A percentile compares a stretch with the other conserved stretches of the same genome.
These are phyloP conservation scores for Cyprinodon variegatus DNA, from an alignment of 2,113 vertebrate species.

Conservation along the genomic window DNA sequence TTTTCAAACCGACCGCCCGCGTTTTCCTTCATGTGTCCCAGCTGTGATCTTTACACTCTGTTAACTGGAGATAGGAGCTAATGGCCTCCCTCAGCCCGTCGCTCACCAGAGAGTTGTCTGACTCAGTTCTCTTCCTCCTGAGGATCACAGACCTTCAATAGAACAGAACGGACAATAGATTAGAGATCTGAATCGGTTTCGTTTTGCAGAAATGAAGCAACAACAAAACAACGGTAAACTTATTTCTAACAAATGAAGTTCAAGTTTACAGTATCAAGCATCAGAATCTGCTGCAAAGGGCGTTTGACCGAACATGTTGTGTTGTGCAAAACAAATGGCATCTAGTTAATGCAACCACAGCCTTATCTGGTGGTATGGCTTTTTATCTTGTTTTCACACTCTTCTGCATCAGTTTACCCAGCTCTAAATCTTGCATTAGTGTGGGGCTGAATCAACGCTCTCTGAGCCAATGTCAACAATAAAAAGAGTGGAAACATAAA, in stretches of 20 bases:
- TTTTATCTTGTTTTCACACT: background rate
- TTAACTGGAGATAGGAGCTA: constrained; percentile 86
- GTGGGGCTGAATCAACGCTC: constrained; percentile 2
- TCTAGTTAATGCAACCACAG: background rate
- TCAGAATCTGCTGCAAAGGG: background rate
- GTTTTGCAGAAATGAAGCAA: background rate
- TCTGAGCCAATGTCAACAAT: background rate
- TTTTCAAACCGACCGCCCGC: background rate
- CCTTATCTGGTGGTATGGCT: constrained; percentile 6
- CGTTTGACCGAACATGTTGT: background rate
- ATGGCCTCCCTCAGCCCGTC: constrained; percentile 87
- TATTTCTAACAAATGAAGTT: background rate
- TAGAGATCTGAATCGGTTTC: background rate
- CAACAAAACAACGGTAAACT: background rate
- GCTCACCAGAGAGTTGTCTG: constrained; percentile 80
- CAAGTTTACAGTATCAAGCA: background rate
- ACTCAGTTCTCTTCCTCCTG: constrained; percentile 45
- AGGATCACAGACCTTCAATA: constrained; percentile 79
- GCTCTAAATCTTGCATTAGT: background rate
- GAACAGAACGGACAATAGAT: background rate
- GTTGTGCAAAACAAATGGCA: constrained; percentile 8
- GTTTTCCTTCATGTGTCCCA: constrained; percentile 51
- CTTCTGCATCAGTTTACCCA: constrained; percentile 7
- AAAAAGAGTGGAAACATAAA: background rate
- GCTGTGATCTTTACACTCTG: constrained; percentile 36